Base-by-base conservation (phyloP, 2,888 invertebrate species). In the Spodoptera exigua region DNA sequence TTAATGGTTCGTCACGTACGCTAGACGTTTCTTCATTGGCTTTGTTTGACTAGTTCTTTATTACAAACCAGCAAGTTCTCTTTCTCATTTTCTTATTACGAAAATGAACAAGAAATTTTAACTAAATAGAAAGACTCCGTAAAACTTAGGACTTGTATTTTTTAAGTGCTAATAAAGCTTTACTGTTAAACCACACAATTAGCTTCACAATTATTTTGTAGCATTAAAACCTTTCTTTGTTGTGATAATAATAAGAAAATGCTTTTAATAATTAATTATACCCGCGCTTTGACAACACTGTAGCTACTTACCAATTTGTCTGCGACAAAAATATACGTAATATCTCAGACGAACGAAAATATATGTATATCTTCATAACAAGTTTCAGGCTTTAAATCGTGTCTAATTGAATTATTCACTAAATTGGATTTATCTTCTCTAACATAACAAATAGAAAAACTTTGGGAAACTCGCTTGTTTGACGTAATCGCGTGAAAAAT, bases 361-460 rank as follows among this genome's bases (percentile, higher is more conserved):
- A 57, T 27, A 70, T 70, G 53, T 27, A 27, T 53, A 48, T 64
- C 45, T 57, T 70, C 34, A 39, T 64, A 39, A 61, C 34, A 66
- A 58, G 53, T 64, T 70, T 65, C 3, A 7, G 44, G 46, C 51
- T 67, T 63, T 52, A 63, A 69, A 69, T 61, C 69, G 51, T 56
- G 41, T 56, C 34, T 69, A 70, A 65, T 67, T 72, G 47, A 71
- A 72, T 72, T 72, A 72, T 55, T 39, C 48, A 55, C 47, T 49
- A 61, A 70, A 72, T 70, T 72, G 48, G 52, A 67, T 70, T 67
- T 55, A 72, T 61, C 47, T 58, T 44, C 52, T 55, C 44, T 54
- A 44, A 59, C 53, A 55, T 52, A 48, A 55, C 51, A 68, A 67
- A 73, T 62, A 60, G 48, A 62, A 59, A 72, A 70, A 61, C 51